Conservation (phyloP, 2,113 vertebrate species). For the Promerops cafer region DNA sequence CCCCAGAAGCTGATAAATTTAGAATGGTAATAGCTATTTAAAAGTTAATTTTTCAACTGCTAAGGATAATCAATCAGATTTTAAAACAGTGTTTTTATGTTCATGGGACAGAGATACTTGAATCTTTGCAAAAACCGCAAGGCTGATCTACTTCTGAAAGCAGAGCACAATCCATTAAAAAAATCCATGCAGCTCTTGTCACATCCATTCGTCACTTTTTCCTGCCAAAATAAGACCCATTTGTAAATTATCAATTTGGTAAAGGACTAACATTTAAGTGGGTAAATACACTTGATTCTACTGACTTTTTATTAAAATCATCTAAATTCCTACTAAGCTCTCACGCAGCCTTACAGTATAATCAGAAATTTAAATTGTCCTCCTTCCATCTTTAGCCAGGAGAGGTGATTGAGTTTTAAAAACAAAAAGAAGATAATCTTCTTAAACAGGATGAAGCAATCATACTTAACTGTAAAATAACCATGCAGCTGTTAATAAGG, state of each 20-base stretch:
- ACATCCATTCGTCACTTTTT: background rate
- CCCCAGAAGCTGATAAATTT: background rate
- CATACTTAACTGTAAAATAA: background rate
- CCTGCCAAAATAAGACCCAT: background rate
- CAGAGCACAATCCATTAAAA: background rate
- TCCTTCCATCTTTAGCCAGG: background rate
- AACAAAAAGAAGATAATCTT: constrained; percentile 6
- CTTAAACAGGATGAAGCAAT: constrained; percentile 1
- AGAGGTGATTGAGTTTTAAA: background rate
- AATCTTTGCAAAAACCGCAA: background rate
- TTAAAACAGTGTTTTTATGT: background rate
- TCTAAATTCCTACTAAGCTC: background rate
- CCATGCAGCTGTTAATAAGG: background rate
- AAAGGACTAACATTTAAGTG: background rate
- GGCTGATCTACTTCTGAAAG: background rate
- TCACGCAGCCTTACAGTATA: background rate
- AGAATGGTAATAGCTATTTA: background rate
- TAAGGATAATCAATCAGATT: background rate
- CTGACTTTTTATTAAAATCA: background rate
- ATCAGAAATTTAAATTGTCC: background rate
- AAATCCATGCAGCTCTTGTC: background rate
- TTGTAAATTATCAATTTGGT: background rate
- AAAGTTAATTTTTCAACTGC: background rate
- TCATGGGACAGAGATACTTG: background rate
- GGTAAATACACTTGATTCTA: background rate